Base-by-base conservation (phyloP, 92 coral and sea anemone species). In the Heteractis magnifica region DNA sequence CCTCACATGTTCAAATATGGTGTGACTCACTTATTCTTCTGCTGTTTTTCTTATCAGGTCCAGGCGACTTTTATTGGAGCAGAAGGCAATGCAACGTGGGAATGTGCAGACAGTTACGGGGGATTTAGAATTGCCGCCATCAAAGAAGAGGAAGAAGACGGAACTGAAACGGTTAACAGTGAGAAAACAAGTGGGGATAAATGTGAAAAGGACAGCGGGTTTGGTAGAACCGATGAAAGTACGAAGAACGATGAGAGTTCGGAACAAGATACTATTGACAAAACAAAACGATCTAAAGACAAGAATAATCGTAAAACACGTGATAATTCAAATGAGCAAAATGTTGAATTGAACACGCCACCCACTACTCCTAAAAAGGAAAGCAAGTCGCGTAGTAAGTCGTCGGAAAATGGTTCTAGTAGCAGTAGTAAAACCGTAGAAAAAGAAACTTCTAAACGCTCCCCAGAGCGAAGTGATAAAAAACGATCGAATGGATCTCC, bases 171-270 rank as follows among this genome's bases (percentile, higher is more conserved):
- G 51, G 90, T 94, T 11, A 92, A 86, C 71, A 85, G 90, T 51
- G 93, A 93, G 51, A 89, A 91, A 64, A 87, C 93, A 18, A 91
- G 85, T 65, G 95, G 92, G 18, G 98, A 96, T 62, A 96, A 96
- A 77, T 96, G 98, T 79, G 99, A 96, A 75, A 96, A 96, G 74
- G 99, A 96, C 89, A 94, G 98, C 56, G 99, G 98, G 10, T 92
- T 96, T 75, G 98, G 99, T 7, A 88, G 93, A 49, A 96, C 98
- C 44, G 98, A 95, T 77, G 98, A 95, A 60, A 93, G 97, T 73
- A 88, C 93, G 56, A 95, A 95, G 82, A 92, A 94, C 65, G 97
- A 93, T 79, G 98, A 92, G 78, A 94, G 97, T 85, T 96, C 99
- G 75, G 99, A 89, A 82, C 97, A 91, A 65, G 99, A 96, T 72